A percentile compares a stretch with the other conserved stretches of the same genome.
phyloP scores from a whole-genome alignment of 2,113 vertebrate genomes.

The Gorsachius goisagi region DNA sequence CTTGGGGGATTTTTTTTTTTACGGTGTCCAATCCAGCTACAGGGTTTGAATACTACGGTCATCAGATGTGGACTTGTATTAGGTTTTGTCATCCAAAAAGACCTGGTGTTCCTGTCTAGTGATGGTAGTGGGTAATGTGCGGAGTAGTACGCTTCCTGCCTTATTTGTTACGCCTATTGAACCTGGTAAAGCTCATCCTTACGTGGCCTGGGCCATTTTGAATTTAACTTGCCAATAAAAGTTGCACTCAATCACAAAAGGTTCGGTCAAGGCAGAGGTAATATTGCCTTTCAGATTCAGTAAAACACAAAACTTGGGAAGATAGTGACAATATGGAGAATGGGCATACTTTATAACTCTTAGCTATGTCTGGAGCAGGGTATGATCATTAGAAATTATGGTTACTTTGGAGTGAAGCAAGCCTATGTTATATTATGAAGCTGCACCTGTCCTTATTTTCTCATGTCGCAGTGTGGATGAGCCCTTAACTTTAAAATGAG shows the following conservation, averaged over 20 bases:
- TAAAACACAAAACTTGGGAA: not conserved
- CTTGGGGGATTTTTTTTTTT: not conserved
- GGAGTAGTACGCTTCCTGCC: not conserved
- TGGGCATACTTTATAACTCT: not conserved
- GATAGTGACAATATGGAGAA: not conserved
- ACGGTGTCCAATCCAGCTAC: not conserved
- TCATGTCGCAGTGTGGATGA: not conserved
- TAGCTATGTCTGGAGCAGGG: not conserved
- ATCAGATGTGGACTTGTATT: not conserved
- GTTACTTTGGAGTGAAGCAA: not conserved
- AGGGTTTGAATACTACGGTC: not conserved
- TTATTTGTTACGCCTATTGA: not conserved
- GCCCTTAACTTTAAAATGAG: not conserved
- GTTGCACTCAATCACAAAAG: not conserved
- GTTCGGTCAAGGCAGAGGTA: not conserved
- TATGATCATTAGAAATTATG: not conserved
- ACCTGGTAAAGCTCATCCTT: not conserved
- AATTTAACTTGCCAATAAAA: not conserved
- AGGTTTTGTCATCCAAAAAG: not conserved
- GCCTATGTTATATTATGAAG: not conserved
- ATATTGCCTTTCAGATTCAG: not conserved
- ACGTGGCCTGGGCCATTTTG: not conserved
- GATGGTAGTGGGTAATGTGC: not conserved
- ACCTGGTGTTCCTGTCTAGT: not conserved
- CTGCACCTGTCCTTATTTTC: not conserved